Percentiles rank a stretch among this genome's conserved stretches.
Evolutionary conservation across 2,113 vertebrate genomes (phyloP).

Genomic region (Nothobranchius furzeri): DNA sequence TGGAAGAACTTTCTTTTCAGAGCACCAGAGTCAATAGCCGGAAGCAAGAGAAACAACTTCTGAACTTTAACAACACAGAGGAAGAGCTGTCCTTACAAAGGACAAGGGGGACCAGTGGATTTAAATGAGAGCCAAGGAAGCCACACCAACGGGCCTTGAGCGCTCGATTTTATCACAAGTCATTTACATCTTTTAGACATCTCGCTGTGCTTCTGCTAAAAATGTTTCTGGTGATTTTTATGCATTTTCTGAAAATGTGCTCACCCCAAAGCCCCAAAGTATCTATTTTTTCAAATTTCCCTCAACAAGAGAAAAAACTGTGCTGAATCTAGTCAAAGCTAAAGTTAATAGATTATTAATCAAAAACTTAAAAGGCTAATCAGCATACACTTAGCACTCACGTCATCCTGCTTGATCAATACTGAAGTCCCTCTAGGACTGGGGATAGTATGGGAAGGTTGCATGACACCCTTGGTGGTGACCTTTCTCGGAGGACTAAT

Average conservation of each 20-base stretch:
- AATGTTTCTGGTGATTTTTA: constrained; percentile 1
- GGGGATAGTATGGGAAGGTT: constrained; percentile 48
- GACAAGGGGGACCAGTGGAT: constrained; percentile 10
- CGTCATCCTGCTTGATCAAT: constrained; percentile 49
- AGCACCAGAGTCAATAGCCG: neutral
- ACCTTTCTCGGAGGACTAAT: constrained; percentile 56
- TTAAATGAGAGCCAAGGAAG: neutral
- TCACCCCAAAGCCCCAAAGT: constrained; percentile 8
- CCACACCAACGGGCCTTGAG: constrained; percentile 1
- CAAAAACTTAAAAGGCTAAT: constrained; percentile 8
- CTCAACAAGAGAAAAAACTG: neutral
- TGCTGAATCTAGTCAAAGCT: neutral
- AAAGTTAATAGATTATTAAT: constrained; percentile 1
- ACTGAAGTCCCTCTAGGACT: constrained; percentile 22
- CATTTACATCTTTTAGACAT: constrained; percentile 4
- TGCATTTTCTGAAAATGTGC: neutral
- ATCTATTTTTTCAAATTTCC: neutral
- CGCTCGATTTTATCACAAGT: neutral
- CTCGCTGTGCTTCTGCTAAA: neutral
- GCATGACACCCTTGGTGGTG: constrained; percentile 44
- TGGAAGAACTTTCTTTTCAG: neutral
- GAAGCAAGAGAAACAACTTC: neutral
- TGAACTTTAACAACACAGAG: neutral
- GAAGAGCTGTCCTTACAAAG: neutral
- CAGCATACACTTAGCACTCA: constrained; percentile 27